Conservation (phyloP, 2,888 invertebrate species). For the Xestia rhomboidea region DNA sequence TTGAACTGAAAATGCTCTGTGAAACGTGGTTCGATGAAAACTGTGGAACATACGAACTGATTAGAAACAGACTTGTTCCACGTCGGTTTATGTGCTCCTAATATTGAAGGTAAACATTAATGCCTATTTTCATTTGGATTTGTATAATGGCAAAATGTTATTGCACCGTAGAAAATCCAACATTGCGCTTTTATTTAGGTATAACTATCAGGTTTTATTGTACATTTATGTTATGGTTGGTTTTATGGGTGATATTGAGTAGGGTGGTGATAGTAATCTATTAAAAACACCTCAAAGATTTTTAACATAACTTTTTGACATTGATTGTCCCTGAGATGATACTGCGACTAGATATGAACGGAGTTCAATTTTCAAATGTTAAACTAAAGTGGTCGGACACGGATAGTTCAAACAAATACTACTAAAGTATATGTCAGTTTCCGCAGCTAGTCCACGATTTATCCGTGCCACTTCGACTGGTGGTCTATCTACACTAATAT, state of each 20-base stretch:
- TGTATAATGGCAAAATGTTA: neutral
- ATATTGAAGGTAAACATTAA: neutral
- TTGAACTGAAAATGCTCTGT: slow-evolving; percentile 66
- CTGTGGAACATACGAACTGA: neutral
- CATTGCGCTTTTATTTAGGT: neutral
- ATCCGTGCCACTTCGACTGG: neutral
- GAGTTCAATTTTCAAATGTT: neutral
- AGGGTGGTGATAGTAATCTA: neutral
- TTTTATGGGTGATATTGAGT: neutral
- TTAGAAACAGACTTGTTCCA: slow-evolving; percentile 13
- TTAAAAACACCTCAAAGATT: neutral
- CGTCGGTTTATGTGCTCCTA: neutral
- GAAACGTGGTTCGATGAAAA: slow-evolving; percentile 13
- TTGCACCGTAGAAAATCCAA: neutral
- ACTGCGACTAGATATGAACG: neutral
- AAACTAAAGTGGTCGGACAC: neutral
- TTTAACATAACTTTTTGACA: neutral
- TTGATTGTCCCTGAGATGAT: neutral
- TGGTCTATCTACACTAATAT: too few relatives aligned
- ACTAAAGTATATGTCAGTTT: neutral
- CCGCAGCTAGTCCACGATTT: neutral
- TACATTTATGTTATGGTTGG: neutral
- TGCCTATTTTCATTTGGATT: neutral
- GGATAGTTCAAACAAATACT: neutral
- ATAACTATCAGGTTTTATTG: neutral